These are phyloP conservation scores for Diadegma fenestrale DNA, from an alignment of 2,888 invertebrate genomes.

Conservation along the genomic window DNA sequence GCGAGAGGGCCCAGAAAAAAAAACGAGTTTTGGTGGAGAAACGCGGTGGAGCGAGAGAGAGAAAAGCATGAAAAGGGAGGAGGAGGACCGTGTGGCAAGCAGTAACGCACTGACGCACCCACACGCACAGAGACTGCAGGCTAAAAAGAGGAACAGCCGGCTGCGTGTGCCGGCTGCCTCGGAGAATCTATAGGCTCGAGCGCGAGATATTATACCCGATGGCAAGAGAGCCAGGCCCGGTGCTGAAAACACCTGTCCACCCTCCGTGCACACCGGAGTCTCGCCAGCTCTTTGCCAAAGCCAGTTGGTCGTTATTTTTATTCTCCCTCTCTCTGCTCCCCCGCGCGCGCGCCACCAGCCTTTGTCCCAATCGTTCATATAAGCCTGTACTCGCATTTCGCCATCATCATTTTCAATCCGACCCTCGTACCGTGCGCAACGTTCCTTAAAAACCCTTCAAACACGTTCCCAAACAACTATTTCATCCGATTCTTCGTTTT, in stretches of 20 bases:
- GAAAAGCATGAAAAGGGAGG: conserved; percentile 3
- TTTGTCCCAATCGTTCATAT: conserved; percentile 79
- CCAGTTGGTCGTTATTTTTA: conserved; percentile 65
- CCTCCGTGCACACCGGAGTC: conserved; percentile 66
- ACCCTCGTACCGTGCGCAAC: conserved; percentile 51
- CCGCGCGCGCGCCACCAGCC: conserved; percentile 62
- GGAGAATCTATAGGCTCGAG: conserved; percentile 39
- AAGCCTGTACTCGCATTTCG: conserved; percentile 76
- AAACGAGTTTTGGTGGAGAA: conserved; percentile 22
- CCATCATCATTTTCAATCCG: conserved; percentile 74
- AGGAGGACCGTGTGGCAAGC: conserved; percentile 35
- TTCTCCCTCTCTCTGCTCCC: conserved; percentile 58
- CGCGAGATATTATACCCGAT: conserved; percentile 75
- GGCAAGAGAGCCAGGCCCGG: conserved; percentile 74
- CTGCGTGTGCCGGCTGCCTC: conserved; percentile 66
- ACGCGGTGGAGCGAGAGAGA: background rate
- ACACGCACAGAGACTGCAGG: conserved; percentile 32
- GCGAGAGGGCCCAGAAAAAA: conserved; percentile 34
- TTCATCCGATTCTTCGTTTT: background rate
- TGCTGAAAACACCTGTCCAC: conserved; percentile 82
- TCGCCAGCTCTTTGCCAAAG: conserved; percentile 59
- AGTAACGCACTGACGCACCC: conserved; percentile 53
- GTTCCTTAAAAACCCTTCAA: background rate
- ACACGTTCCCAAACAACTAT: background rate
- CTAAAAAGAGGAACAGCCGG: conserved; percentile 57